Evolutionary conservation across 1,140 invertebrate species (phyloP).

Genomic region (Chlorops oryzae): DNA sequence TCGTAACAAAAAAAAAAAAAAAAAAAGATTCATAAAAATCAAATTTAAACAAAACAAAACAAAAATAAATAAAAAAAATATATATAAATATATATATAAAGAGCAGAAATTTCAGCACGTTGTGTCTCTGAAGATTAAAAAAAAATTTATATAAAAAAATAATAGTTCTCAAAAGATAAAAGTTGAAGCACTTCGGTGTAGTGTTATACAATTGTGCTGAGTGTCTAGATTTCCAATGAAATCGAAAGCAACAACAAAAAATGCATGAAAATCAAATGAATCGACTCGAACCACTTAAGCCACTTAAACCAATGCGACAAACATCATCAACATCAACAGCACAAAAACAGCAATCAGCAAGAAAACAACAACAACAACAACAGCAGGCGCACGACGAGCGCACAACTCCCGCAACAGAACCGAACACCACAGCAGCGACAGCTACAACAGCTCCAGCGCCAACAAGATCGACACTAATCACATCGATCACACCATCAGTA

Average conservation of each 20-base stretch:
- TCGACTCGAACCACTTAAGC: not conserved
- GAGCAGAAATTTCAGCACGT: too few species aligned
- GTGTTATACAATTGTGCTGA: not conserved
- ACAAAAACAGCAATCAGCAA: not conserved
- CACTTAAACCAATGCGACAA: slow-evolving; percentile 24
- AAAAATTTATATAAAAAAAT: not conserved
- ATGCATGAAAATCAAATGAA: not conserved
- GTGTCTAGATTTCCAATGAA: not conserved
- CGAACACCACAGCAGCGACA: too few species aligned
- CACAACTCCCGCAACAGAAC: too few species aligned
- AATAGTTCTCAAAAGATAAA: not conserved
- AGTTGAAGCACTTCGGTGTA: not conserved
- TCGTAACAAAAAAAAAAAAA: slow-evolving; percentile 21
- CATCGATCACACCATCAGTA: not conserved
- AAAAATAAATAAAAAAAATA: not conserved
- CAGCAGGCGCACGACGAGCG: not conserved
- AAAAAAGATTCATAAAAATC: slow-evolving; percentile 8
- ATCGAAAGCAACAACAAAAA: not conserved
- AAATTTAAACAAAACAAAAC: not conserved
- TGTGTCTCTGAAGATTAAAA: not conserved
- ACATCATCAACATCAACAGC: slow-evolving; percentile 21
- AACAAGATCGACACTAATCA: not conserved
- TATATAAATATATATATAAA: not conserved
- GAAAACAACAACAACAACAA: slow-evolving; percentile 8
- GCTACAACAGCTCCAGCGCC: not conserved